phyloP scores from a whole-genome alignment of 2,888 invertebrate species.

The Spilosoma lubricipeda region DNA sequence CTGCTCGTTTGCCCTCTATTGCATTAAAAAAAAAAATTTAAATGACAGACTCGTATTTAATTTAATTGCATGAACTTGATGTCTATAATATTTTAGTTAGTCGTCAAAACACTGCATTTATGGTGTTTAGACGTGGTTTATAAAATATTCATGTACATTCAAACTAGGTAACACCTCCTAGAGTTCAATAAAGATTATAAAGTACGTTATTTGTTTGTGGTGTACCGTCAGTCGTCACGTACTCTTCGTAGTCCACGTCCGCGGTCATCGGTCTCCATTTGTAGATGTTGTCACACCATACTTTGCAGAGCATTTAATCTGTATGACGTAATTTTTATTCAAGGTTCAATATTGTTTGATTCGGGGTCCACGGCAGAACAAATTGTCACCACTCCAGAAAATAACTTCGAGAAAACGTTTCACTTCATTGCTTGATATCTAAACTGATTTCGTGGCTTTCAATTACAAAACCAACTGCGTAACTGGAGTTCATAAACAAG shows the following conservation, averaged over 20 bases:
- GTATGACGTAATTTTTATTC: constrained; percentile 15
- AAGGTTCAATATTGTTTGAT: constrained; percentile 5
- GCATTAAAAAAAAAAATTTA: no score
- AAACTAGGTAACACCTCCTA: neutral
- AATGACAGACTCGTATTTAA: neutral
- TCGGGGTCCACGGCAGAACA: constrained; percentile 3
- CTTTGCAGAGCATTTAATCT: constrained; percentile 13
- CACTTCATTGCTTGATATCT: constrained; percentile 14
- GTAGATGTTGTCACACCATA: constrained; percentile 14
- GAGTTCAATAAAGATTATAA: neutral
- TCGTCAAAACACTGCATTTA: neutral
- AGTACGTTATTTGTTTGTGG: constrained; percentile 24
- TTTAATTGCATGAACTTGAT: neutral
- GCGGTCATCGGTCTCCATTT: constrained; percentile 22
- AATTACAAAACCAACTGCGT: constrained; percentile 13
- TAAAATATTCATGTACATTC: neutral
- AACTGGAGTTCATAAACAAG: neutral
- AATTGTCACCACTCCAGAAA: constrained; percentile 12
- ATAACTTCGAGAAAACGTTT: constrained; percentile 13
- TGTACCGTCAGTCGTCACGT: constrained; percentile 32
- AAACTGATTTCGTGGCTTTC: constrained; percentile 16
- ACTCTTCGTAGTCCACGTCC: constrained; percentile 1
- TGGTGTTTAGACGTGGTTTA: neutral
- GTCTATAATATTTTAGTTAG: neutral
- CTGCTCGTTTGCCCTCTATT: no score